These are phyloP conservation scores for Drosophila lacicola DNA, from an alignment of 2,888 invertebrate species.

Conservation along the genomic window DNA sequence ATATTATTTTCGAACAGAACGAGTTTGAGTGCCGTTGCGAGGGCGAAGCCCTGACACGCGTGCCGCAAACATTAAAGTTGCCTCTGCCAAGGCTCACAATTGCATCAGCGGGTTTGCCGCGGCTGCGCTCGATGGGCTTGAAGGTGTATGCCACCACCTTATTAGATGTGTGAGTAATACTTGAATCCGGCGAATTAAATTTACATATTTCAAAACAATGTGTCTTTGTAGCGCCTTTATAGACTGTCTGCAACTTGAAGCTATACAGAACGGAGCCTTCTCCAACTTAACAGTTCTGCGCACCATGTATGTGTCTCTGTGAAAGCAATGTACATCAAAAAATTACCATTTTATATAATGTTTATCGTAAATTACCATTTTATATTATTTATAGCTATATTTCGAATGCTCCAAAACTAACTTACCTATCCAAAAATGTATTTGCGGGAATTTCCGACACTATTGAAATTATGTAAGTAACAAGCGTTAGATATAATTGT, in stretches of 20 bases:
- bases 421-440: slow-evolving; percentile 84
- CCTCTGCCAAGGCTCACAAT: slow-evolving; percentile 83
- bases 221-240: slow-evolving; percentile 69
- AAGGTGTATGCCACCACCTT: slow-evolving; percentile 81
- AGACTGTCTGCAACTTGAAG: slow-evolving; percentile 81
- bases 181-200: background rate
- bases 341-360: too few relatives aligned
- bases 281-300: slow-evolving; percentile 75
- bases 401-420: slow-evolving; percentile 88
- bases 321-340: slow-evolving; percentile 5
- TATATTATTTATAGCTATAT: slow-evolving; percentile 87
- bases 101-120: slow-evolving; percentile 82
- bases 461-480: slow-evolving; percentile 87
- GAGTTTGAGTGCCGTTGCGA: slow-evolving; percentile 84
- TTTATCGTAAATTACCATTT: background rate
- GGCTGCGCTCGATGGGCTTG: slow-evolving; percentile 82
- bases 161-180: slow-evolving; percentile 82
- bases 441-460: slow-evolving; percentile 83
- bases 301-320: slow-evolving; percentile 73
- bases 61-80: slow-evolving; percentile 82
- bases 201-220: background rate
- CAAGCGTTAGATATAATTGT: too few relatives aligned
- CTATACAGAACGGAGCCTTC: slow-evolving; percentile 84
- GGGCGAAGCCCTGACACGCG: slow-evolving; percentile 82
- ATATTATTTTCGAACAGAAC: slow-evolving; percentile 61